phyloP scores from a whole-genome alignment of 2,888 invertebrate genomes.

The Nephrotoma guestfalica region DNA sequence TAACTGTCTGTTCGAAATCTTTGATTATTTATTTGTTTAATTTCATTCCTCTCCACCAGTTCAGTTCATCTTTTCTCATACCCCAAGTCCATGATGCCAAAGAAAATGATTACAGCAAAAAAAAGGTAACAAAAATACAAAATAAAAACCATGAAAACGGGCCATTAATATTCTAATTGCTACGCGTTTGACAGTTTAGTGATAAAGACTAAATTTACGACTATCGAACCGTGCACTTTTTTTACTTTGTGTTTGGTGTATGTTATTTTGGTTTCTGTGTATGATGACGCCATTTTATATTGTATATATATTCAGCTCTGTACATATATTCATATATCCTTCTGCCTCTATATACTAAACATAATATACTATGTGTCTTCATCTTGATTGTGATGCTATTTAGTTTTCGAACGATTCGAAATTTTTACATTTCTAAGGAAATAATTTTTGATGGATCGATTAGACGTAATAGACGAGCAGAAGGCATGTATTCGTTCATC shows the following conservation, averaged over 20 bases:
- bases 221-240: constrained; percentile 15
- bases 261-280: background rate
- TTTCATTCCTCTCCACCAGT: background rate
- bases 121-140: background rate
- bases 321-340: background rate
- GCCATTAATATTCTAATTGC: constrained; percentile 19
- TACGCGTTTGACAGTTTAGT: constrained; percentile 18
- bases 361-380: background rate
- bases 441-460: background rate
- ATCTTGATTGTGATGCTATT: background rate
- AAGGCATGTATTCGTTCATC: background rate
- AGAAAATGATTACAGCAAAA: constrained; percentile 1
- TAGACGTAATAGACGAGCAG: background rate
- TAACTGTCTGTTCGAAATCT: background rate
- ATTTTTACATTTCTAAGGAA: background rate
- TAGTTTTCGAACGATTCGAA: background rate
- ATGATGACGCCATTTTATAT: background rate
- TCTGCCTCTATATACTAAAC: background rate
- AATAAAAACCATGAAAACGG: constrained; percentile 15
- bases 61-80: constrained; percentile 1
- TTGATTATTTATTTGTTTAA: background rate
- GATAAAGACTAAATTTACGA: constrained; percentile 19
- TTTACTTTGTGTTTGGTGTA: constrained; percentile 8
- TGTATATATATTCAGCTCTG: background rate
- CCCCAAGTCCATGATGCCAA: background rate